Conservation (phyloP, 2,113 vertebrate species). For the Drymodes brunneopygia region DNA sequence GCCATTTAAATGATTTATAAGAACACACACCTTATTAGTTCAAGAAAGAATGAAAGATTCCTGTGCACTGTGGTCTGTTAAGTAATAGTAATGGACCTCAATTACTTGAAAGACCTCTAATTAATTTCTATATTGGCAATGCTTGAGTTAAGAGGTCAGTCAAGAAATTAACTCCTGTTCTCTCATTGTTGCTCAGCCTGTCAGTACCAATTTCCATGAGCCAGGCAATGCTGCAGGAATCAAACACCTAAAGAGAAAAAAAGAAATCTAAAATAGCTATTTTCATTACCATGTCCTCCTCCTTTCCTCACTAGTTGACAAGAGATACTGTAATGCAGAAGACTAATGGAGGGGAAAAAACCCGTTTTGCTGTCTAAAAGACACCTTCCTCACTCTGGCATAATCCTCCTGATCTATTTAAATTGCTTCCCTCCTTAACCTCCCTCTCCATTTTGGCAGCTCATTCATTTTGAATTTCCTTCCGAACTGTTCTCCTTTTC, state of each 20-base stretch:
- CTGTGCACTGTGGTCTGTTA: neutral
- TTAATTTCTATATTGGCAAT: constrained; percentile 47
- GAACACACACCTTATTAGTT: neutral
- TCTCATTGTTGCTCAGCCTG: neutral
- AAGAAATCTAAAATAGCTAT: neutral
- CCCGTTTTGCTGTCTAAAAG: neutral
- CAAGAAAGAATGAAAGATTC: constrained; percentile 18
- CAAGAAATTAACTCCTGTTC: constrained; percentile 9
- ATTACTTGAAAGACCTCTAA: constrained; percentile 44
- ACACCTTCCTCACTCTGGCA: neutral
- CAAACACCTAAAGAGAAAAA: neutral
- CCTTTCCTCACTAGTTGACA: neutral
- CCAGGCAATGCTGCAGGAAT: neutral
- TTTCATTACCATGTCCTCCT: neutral
- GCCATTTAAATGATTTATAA: neutral
- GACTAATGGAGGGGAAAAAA: neutral
- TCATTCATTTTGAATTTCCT: constrained; percentile 26
- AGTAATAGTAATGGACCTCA: constrained; percentile 42
- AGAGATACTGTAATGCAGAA: neutral
- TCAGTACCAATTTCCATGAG: neutral
- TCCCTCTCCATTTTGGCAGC: neutral
- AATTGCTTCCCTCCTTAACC: neutral
- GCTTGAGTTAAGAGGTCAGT: neutral
- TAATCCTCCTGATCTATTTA: neutral
- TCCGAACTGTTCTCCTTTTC: neutral